These are phyloP conservation scores for Diuraphis noxia DNA, from an alignment of 1,140 invertebrate genomes.

Conservation along the genomic window DNA sequence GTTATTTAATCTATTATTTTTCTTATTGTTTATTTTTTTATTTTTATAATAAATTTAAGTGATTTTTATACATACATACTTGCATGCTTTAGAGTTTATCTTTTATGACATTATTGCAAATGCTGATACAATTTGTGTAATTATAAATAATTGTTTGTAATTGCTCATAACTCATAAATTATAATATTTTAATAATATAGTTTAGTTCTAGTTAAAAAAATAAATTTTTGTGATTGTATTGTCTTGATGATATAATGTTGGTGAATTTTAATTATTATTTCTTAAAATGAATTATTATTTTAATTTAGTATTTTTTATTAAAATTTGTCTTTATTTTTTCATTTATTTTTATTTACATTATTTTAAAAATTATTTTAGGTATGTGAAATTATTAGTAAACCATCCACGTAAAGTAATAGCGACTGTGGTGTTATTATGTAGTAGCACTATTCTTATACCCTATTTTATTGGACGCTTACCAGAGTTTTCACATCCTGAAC, in stretches of 20 bases:
- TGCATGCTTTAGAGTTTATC: background rate
- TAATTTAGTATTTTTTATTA: background rate
- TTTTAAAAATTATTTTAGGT: constrained; percentile 59
- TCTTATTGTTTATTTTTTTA: background rate
- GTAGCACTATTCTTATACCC: constrained; percentile 72
- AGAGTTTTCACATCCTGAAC: constrained; percentile 76
- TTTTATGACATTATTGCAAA: background rate
- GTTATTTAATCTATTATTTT: background rate
- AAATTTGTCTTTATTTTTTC: background rate
- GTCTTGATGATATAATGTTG: background rate
- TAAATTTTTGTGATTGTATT: background rate
- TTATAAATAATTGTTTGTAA: background rate
- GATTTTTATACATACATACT: background rate
- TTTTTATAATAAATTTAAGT: background rate
- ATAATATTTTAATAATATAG: background rate
- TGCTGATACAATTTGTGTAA: background rate
- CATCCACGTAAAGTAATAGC: constrained; percentile 75
- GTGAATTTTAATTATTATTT: background rate
- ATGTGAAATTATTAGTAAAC: constrained; percentile 70
- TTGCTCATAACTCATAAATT: background rate
- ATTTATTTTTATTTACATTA: background rate
- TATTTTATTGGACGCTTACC: constrained; percentile 71
- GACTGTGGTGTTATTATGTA: constrained; percentile 69
- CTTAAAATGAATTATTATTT: background rate
- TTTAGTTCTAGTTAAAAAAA: background rate